These are phyloP conservation scores for Philopotamus ludificatus DNA, from an alignment of 1,140 invertebrate genomes.

Conservation along the genomic window DNA sequence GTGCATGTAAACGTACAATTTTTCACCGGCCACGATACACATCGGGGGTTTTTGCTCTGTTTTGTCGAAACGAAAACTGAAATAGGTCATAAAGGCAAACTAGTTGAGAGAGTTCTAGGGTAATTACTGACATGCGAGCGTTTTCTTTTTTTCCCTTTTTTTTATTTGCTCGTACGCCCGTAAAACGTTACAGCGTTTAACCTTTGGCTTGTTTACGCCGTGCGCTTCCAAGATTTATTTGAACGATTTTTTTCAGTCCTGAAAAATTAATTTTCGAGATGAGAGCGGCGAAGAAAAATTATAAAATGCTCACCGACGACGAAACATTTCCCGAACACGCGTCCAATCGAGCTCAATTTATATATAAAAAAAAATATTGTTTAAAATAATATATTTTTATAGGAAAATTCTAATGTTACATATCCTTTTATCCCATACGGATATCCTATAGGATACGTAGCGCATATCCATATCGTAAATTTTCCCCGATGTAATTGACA, in stretches of 20 bases:
- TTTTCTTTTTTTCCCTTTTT: not conserved
- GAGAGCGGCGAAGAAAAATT: too few relatives aligned
- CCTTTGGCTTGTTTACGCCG: constrained; percentile 16
- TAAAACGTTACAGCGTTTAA: constrained; percentile 8
- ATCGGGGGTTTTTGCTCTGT: not conserved
- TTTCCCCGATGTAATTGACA: too few relatives aligned
- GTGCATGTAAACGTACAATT: constrained; percentile 6
- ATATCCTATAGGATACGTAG: too few relatives aligned
- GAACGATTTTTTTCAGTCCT: too few relatives aligned
- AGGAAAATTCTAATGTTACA: too few relatives aligned
- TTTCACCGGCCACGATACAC: constrained; percentile 2
- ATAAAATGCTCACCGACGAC: not conserved
- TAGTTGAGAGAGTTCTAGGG: constrained; percentile 22
- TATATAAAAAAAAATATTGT: too few relatives aligned
- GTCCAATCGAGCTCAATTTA: too few relatives aligned
- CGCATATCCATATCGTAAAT: too few relatives aligned
- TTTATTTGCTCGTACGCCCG: not conserved
- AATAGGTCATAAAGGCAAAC: constrained; percentile 31
- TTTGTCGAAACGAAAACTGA: constrained; percentile 25
- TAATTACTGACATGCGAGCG: constrained; percentile 28
- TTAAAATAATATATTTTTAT: too few relatives aligned
- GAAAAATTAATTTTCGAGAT: too few relatives aligned
- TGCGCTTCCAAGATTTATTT: not conserved
- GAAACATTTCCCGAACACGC: too few relatives aligned
- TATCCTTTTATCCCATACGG: too few relatives aligned